Conservation (phyloP, 1,140 invertebrate genomes). For the Mactra quadrangularis region DNA sequence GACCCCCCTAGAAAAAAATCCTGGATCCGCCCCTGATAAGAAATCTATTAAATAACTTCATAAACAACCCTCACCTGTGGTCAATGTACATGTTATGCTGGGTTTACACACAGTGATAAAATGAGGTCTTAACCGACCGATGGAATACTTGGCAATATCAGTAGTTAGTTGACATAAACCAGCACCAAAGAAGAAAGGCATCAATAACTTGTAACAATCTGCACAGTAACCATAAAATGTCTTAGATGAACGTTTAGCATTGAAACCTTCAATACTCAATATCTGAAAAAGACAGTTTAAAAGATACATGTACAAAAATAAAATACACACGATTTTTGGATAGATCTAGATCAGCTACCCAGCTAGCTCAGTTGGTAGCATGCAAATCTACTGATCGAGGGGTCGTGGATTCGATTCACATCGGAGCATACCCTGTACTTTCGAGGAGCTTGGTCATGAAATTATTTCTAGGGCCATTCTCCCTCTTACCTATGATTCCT, state of each 20-base stretch:
- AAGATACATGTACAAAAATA: neutral
- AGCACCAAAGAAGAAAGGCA: slow-evolving; percentile 93
- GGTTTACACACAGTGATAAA: slow-evolving; percentile 88
- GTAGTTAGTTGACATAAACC: slow-evolving; percentile 89
- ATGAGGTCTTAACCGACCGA: slow-evolving; percentile 95
- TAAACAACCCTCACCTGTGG: no score
- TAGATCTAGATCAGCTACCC: neutral
- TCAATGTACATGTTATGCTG: slow-evolving; percentile 1
- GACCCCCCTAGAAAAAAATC: no score
- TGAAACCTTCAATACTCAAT: slow-evolving; percentile 33
- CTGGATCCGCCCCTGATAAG: no score
- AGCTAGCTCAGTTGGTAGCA: no score
- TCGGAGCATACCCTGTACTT: no score
- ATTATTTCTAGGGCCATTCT: no score
- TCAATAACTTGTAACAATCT: slow-evolving; percentile 63
- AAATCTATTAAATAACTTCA: no score
- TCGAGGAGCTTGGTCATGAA: no score
- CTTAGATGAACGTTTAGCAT: neutral
- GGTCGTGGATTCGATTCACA: no score
- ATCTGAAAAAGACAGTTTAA: slow-evolving; percentile 21
- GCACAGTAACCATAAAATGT: slow-evolving; percentile 23
- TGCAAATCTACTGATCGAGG: no score
- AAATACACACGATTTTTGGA: neutral
- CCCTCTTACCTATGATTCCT: no score
- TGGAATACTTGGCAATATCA: slow-evolving; percentile 95